phyloP scores from a whole-genome alignment of 2,888 invertebrate genomes.

The Diloba caeruleocephala region DNA sequence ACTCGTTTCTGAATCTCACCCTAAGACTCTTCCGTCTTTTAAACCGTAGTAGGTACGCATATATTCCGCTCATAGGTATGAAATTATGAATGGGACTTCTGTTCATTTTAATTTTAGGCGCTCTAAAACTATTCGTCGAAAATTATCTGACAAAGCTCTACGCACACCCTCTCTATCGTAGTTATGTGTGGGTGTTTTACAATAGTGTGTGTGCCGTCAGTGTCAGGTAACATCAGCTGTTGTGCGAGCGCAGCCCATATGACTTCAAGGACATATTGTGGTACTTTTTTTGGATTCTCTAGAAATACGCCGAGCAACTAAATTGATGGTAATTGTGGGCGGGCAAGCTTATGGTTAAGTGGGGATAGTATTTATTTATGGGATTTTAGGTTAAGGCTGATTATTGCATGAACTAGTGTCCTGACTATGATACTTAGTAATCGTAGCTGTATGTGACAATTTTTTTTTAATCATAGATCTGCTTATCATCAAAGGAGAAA shows the following conservation, averaged over 20 bases:
- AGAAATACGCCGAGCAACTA: conserved; percentile 40
- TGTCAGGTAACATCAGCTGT: conserved; percentile 88
- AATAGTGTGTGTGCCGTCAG: conserved; percentile 60
- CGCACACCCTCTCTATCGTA: conserved; percentile 22
- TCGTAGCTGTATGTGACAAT: too few relatives aligned
- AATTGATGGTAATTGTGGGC: conserved; percentile 38
- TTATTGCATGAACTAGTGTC: too few relatives aligned
- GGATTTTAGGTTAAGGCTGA: background rate
- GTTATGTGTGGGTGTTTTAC: conserved; percentile 26
- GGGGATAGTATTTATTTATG: conserved; percentile 1
- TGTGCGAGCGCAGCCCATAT: conserved; percentile 81
- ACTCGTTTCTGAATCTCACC: too few relatives aligned
- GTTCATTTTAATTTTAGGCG: background rate
- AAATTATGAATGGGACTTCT: conserved; percentile 23
- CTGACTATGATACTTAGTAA: background rate
- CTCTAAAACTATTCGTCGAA: conserved; percentile 42
- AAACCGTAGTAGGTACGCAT: too few relatives aligned
- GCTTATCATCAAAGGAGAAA: too few relatives aligned
- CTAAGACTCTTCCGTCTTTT: too few relatives aligned
- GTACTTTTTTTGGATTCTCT: conserved; percentile 53
- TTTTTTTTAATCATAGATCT: too few relatives aligned
- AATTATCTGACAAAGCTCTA: conserved; percentile 36
- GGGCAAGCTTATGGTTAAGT: conserved; percentile 1
- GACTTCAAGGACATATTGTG: conserved; percentile 85
- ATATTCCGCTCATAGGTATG: too few relatives aligned